Conservation (phyloP, 2,113 vertebrate species). For the Scytalopus superciliaris region DNA sequence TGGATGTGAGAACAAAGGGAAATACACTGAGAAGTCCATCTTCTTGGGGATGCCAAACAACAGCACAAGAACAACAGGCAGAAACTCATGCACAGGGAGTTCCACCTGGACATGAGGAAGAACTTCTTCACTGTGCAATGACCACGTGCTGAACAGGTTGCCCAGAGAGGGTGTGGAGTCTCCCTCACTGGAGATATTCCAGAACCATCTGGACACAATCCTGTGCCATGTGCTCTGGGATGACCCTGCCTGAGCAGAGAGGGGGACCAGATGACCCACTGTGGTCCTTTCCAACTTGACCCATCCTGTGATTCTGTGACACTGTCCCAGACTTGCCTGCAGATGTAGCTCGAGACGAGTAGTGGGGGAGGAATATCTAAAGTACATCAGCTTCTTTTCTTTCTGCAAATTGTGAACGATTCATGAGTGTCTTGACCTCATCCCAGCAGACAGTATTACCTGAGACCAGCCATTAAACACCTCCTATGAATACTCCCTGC, state of each 20-base stretch:
- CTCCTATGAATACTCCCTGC: background rate
- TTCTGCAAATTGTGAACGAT: background rate
- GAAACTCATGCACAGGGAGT: background rate
- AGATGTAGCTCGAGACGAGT: background rate
- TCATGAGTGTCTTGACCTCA: background rate
- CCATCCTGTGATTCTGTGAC: background rate
- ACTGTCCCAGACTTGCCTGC: background rate
- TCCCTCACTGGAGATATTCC: background rate
- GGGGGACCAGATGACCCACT: background rate
- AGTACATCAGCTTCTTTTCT: background rate
- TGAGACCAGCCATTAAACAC: background rate
- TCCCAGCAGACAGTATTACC: background rate
- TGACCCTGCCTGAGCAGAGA: background rate
- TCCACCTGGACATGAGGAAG: fast-evolving
- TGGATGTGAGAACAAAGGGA: background rate
- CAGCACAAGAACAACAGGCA: background rate
- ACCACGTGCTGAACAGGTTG: background rate
- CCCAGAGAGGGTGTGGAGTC: background rate
- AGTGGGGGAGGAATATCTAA: background rate
- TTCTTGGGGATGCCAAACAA: background rate
- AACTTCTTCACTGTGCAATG: background rate
- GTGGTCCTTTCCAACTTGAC: background rate
- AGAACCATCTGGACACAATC: background rate
- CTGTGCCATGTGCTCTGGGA: background rate
- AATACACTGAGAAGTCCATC: background rate